These are phyloP conservation scores for Mechanitis messenoides DNA, from an alignment of 2,888 invertebrate species.

Conservation along the genomic window DNA sequence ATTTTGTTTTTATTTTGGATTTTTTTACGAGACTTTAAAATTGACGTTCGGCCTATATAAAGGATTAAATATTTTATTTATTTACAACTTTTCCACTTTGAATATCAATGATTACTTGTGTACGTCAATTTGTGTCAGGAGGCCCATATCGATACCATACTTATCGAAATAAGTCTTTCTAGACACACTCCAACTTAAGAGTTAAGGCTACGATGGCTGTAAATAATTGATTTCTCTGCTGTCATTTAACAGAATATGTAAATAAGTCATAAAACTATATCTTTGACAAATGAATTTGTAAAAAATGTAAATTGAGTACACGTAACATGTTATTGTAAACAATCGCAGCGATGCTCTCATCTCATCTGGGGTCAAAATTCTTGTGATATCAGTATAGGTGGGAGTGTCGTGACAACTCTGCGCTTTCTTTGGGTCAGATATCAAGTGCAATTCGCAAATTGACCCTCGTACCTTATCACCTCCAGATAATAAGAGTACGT, in stretches of 20 bases:
- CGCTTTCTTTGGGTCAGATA: constrained; percentile 32
- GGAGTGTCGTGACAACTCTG: constrained; percentile 15
- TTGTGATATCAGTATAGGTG: constrained; percentile 14
- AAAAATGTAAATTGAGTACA: constrained; percentile 9
- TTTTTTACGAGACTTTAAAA: too few species aligned
- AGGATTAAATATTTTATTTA: too few species aligned
- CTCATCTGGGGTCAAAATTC: constrained; percentile 24
- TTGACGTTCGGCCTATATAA: too few species aligned
- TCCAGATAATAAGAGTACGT: constrained; percentile 40
- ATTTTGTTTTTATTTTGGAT: too few species aligned
- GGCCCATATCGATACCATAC: too few species aligned
- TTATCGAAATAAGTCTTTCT: too few species aligned
- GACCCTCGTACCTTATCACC: constrained; percentile 36
- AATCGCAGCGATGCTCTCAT: not conserved
- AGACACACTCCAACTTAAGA: too few species aligned
- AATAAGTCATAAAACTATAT: not conserved
- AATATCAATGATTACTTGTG: too few species aligned
- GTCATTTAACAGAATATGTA: not conserved
- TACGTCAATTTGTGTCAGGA: too few species aligned
- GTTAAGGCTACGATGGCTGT: too few species aligned
- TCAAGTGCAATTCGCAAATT: constrained; percentile 27
- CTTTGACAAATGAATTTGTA: not conserved
- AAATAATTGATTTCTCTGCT: too few species aligned
- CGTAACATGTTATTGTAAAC: constrained; percentile 14
- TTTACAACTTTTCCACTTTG: too few species aligned